A percentile compares a stretch with the other conserved stretches of the same genome.
These are phyloP conservation scores for Girardia tigrina DNA, from an alignment of 2,888 invertebrate species.

Conservation along the genomic window DNA sequence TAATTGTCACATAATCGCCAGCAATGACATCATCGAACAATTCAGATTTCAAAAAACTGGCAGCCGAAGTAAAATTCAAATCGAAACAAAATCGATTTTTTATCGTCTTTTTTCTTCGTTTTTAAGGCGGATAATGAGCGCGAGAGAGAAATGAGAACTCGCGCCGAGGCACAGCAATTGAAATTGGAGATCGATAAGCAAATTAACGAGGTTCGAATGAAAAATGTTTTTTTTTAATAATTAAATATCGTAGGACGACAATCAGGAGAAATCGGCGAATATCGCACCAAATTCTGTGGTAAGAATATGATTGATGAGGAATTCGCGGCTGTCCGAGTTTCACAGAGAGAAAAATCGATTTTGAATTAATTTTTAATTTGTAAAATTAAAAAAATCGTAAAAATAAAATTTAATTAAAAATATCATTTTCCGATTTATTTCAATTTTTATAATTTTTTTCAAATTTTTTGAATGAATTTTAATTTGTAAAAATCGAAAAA, in stretches of 20 bases:
- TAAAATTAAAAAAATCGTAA: too few relatives aligned
- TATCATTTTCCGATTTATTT: too few relatives aligned
- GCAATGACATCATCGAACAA: neutral
- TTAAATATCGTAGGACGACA: neutral
- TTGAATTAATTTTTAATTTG: neutral
- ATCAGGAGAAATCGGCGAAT: neutral
- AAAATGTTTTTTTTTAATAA: neutral
- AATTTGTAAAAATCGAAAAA: too few relatives aligned
- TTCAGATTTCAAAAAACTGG: neutral
- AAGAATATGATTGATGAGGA: too few relatives aligned
- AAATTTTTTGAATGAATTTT: too few relatives aligned
- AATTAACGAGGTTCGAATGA: neutral
- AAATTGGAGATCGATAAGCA: slow-evolving; percentile 2
- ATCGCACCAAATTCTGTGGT: neutral
- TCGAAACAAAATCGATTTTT: too few relatives aligned
- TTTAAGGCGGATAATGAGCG: neutral
- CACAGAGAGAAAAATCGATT: too few relatives aligned
- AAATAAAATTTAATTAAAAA: too few relatives aligned
- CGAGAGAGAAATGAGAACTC: neutral
- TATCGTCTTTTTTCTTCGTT: neutral
- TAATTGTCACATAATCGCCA: neutral
- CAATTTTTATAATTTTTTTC: too few relatives aligned
- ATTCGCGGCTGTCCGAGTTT: too few relatives aligned
- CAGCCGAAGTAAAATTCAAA: neutral
- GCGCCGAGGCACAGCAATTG: neutral